A percentile compares a stretch with the other conserved stretches of the same genome.
phyloP scores from a whole-genome alignment of 2,888 invertebrate genomes.

The Seira sanloemensis region DNA sequence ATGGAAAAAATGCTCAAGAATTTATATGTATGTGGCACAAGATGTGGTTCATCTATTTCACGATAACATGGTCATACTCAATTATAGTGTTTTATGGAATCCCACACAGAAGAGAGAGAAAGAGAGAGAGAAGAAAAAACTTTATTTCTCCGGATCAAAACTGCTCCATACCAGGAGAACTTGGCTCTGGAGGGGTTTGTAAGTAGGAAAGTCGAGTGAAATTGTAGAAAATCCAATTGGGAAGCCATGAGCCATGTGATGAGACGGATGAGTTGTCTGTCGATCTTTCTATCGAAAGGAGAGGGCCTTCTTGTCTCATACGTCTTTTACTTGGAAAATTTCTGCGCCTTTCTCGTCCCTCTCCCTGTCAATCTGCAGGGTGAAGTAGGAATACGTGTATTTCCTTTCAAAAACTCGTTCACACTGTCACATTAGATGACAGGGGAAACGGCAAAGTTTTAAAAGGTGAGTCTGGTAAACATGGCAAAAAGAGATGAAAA shows the following conservation, averaged over 20 bases:
- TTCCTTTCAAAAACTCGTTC: background rate
- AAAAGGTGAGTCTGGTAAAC: no score
- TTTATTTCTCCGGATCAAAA: background rate
- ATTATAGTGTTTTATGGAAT: background rate
- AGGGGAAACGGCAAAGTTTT: background rate
- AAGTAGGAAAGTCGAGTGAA: constrained; percentile 57
- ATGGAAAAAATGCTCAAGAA: no score
- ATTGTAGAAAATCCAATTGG: constrained; percentile 68
- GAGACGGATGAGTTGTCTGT: constrained; percentile 61
- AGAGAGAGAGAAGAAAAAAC: background rate
- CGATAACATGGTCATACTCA: background rate
- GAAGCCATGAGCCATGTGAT: constrained; percentile 67
- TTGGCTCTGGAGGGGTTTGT: constrained; percentile 13
- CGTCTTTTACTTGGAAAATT: constrained; percentile 16
- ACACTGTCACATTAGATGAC: background rate
- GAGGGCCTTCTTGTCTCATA: constrained; percentile 41
- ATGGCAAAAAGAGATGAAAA: constrained; percentile 16
- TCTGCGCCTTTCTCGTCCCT: constrained; percentile 12
- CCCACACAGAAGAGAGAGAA: no score
- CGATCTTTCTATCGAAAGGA: constrained; percentile 10
- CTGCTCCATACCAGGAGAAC: constrained; percentile 20
- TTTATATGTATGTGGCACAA: no score
- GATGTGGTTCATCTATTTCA: no score
- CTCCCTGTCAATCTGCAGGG: constrained; percentile 37
- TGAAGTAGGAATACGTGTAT: background rate